These are phyloP conservation scores for Chalcosyrphus nemorum DNA, from an alignment of 2,888 invertebrate genomes.

Conservation along the genomic window DNA sequence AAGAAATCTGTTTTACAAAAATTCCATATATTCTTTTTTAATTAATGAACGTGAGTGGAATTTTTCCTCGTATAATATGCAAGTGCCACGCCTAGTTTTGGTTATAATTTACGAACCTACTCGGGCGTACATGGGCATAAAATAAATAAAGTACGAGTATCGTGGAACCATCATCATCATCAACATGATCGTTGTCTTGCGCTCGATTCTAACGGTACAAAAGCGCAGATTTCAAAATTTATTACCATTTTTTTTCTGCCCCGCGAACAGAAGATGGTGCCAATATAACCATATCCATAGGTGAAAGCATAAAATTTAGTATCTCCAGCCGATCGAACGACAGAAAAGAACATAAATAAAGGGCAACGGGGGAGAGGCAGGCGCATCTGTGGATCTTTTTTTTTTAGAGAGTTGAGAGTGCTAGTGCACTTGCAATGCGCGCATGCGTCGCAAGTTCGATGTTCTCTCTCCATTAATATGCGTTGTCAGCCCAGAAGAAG, in stretches of 20 bases:
- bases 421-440: conserved; percentile 52
- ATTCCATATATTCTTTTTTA: not conserved
- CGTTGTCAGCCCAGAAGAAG: conserved; percentile 16
- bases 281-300: conserved; percentile 41
- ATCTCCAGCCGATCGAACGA: conserved; percentile 18
- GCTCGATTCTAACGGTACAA: conserved; percentile 65
- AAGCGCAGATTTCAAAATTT: conserved; percentile 60
- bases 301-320: conserved; percentile 48
- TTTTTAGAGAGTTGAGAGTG: conserved; percentile 18
- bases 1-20: conserved; percentile 9
- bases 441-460: conserved; percentile 33
- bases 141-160: conserved; percentile 16
- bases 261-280: conserved; percentile 41
- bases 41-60: conserved; percentile 28
- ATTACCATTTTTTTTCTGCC: conserved; percentile 68
- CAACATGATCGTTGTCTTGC: conserved; percentile 19
- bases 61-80: conserved; percentile 16
- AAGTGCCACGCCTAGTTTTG: conserved; percentile 56
- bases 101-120: conserved; percentile 24
- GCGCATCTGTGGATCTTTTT: conserved; percentile 11
- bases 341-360: conserved; percentile 32
- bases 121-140: conserved; percentile 19
- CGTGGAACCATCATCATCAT: not conserved
- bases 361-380: not conserved
- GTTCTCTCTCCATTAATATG: conserved; percentile 37